Conservation (phyloP, 2,113 vertebrate species). For the Microtus ochrogaster region DNA sequence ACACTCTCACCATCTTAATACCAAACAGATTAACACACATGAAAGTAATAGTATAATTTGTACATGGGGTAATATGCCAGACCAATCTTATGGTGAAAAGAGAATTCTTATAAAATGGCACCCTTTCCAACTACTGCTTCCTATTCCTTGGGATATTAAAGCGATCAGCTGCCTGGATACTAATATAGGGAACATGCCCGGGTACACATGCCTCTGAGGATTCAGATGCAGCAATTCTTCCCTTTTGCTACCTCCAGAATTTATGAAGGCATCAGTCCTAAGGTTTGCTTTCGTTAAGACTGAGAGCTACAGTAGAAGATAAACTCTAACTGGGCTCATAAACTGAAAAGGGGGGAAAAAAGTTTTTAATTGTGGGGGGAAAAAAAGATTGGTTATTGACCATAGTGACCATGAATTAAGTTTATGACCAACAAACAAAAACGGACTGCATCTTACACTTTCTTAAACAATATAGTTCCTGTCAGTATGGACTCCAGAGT, state of each 20-base stretch:
- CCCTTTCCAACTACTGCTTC: constrained; percentile 46
- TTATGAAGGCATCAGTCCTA: constrained; percentile 42
- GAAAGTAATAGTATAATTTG: constrained; percentile 53
- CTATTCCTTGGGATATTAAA: constrained; percentile 29
- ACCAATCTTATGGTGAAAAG: background rate
- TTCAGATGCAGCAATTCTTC: background rate
- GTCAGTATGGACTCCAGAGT: background rate
- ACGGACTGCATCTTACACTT: background rate
- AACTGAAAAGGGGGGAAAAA: background rate
- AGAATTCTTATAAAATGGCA: constrained; percentile 66
- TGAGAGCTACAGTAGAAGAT: background rate
- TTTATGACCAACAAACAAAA: constrained; percentile 54
- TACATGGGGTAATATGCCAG: constrained; percentile 47
- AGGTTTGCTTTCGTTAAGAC: constrained; percentile 48
- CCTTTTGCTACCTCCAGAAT: background rate
- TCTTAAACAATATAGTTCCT: constrained; percentile 6
- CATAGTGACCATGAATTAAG: constrained; percentile 20
- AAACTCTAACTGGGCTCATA: constrained; percentile 30
- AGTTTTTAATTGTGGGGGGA: background rate
- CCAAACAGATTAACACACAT: constrained; percentile 59
- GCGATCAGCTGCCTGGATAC: background rate
- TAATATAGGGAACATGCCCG: background rate
- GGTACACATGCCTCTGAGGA: background rate
- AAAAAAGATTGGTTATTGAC: constrained; percentile 27
- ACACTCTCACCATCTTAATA: constrained; percentile 66